phyloP scores from a whole-genome alignment of 2,797 vertebrate genomes.

The Sebastes aleutianus region DNA sequence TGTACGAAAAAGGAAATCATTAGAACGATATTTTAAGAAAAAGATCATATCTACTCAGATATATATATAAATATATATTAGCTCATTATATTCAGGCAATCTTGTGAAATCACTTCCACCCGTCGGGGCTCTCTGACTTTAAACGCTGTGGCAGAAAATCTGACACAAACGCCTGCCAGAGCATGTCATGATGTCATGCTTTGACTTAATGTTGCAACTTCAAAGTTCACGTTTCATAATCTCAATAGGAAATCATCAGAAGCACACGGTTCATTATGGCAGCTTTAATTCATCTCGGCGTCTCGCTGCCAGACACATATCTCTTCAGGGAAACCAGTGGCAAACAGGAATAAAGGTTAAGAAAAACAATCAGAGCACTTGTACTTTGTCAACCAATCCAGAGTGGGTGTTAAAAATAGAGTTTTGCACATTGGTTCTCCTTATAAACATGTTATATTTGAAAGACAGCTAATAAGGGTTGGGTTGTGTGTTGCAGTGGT shows the following conservation, averaged over 20 bases:
- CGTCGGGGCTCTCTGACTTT: slow-evolving; percentile 31
- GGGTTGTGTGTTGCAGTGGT: not conserved
- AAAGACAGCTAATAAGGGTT: not conserved
- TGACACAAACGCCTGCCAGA: slow-evolving; percentile 44
- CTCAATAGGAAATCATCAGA: slow-evolving; percentile 41
- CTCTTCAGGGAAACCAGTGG: slow-evolving; percentile 29
- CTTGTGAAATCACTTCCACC: slow-evolving; percentile 50
- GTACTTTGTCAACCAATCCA: slow-evolving; percentile 1
- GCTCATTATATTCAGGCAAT: slow-evolving; percentile 50
- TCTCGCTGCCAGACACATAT: slow-evolving; percentile 13
- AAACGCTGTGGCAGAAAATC: slow-evolving; percentile 43
- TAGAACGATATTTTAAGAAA: slow-evolving; percentile 39
- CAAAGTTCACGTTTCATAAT: slow-evolving; percentile 60
- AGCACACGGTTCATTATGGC: slow-evolving; percentile 28
- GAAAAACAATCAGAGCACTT: not conserved
- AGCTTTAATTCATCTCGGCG: slow-evolving; percentile 43
- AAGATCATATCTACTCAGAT: slow-evolving; percentile 22
- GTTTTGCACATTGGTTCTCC: not conserved
- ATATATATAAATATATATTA: slow-evolving; percentile 21
- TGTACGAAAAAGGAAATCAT: not conserved
- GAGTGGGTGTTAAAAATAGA: not conserved
- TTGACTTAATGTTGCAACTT: slow-evolving; percentile 53
- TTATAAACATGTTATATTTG: not conserved
- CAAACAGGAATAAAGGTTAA: slow-evolving; percentile 19
- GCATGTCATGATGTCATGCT: slow-evolving; percentile 61